Percentiles rank a stretch among this genome's conserved stretches.
Evolutionary conservation across 1,140 invertebrate species (phyloP).

Genomic region (Paramacrobiotus metropolitanus): DNA sequence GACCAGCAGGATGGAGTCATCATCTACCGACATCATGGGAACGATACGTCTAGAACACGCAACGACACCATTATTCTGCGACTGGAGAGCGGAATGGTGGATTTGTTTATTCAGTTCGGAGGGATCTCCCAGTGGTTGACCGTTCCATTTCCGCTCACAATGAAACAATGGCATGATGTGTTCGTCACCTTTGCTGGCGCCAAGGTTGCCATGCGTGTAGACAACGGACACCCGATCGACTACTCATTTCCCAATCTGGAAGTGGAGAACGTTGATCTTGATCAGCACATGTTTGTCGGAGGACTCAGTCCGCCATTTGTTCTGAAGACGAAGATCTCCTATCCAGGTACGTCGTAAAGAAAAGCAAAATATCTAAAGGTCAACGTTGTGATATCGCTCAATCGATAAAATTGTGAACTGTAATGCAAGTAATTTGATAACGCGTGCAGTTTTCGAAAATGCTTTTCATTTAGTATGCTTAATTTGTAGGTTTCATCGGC

Average conservation of each 20-base stretch:
- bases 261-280: not conserved
- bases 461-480: too few relatives aligned
- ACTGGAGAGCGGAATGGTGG: not conserved
- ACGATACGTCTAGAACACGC: not conserved
- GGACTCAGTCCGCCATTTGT: not conserved
- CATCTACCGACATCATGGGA: not conserved
- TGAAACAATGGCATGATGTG: not conserved
- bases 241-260: not conserved
- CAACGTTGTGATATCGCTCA: too few relatives aligned
- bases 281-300: slow-evolving; percentile 1
- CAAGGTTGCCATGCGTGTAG: not conserved
- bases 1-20: not conserved
- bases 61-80: not conserved
- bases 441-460: too few relatives aligned
- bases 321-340: not conserved
- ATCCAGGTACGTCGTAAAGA: not conserved
- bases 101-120: not conserved
- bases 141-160: too few relatives aligned
- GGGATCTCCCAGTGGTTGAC: not conserved
- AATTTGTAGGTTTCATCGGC: not conserved
- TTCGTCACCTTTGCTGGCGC: not conserved
- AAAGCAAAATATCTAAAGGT: too few relatives aligned
- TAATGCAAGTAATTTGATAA: too few relatives aligned
- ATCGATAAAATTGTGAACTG: too few relatives aligned
- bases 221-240: not conserved